Percentiles rank a stretch among this genome's conserved stretches.
phyloP scores from a whole-genome alignment of 2,113 vertebrate species.

The Colossoma macropomum region DNA sequence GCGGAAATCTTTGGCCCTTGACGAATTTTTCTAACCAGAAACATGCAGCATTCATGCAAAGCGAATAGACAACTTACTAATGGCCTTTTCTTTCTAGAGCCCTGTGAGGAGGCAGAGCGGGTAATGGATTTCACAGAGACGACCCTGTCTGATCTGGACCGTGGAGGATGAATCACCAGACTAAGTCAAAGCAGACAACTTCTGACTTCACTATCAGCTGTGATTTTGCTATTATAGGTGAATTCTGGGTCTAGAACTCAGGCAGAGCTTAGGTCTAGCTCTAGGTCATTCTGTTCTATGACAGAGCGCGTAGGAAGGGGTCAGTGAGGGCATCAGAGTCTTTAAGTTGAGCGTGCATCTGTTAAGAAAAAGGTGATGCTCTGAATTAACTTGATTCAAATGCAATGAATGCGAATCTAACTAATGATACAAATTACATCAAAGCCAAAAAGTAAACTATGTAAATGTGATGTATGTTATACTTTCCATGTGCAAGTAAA shows the following conservation, averaged over 20 bases:
- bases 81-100: not conserved
- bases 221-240: not conserved
- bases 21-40: not conserved
- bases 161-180: not conserved
- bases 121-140: not conserved
- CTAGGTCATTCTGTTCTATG: not conserved
- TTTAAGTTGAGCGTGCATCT: not conserved
- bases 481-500: no score
- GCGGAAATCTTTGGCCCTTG: not conserved
- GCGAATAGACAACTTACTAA: not conserved
- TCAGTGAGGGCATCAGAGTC: constrained; percentile 26
- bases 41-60: not conserved
- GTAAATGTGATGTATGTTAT: no score
- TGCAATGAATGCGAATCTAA: no score
- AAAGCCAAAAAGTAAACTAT: no score
- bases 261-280: no score
- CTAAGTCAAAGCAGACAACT: not conserved
- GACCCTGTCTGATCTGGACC: not conserved
- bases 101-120: not conserved
- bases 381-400: no score
- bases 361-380: no score
- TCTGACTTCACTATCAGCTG: not conserved
- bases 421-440: no score
- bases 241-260: not conserved
- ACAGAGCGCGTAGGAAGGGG: not conserved